These are phyloP conservation scores for Poeciliopsis turrubarensis DNA, from an alignment of 2,113 vertebrate species.

Conservation along the genomic window DNA sequence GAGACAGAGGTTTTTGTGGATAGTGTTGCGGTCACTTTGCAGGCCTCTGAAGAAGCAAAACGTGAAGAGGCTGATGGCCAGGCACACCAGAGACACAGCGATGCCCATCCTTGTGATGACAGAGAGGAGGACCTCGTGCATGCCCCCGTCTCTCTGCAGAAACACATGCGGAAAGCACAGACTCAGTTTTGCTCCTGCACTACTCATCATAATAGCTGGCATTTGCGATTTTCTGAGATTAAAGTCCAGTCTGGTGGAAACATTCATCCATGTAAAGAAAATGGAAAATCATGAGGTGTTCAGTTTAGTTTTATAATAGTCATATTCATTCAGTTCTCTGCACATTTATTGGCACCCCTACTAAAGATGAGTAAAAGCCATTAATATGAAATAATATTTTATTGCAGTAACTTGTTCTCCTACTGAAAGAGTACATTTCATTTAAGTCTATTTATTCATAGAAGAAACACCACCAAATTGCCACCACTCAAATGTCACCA, in stretches of 20 bases:
- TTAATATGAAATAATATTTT: not conserved
- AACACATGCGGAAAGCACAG: conserved; percentile 1
- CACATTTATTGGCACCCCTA: not conserved
- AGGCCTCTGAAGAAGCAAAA: conserved; percentile 98
- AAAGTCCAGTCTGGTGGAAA: conserved; percentile 5
- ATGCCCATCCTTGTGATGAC: conserved; percentile 97
- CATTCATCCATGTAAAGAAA: conserved; percentile 7
- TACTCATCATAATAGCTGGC: conserved; percentile 7
- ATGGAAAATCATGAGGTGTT: conserved; percentile 1
- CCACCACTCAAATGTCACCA: too few species aligned
- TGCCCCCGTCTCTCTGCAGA: conserved; percentile 86
- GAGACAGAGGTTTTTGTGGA: conserved; percentile 99
- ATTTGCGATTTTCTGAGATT: conserved; percentile 2
- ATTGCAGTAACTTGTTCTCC: not conserved
- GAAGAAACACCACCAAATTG: too few species aligned
- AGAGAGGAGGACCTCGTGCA: conserved; percentile 93
- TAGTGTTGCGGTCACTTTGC: conserved; percentile 97
- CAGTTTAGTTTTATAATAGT: not conserved
- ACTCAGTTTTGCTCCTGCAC: conserved; percentile 17
- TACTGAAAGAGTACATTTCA: not conserved
- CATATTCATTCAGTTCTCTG: not conserved
- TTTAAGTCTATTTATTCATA: too few species aligned
- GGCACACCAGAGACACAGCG: conserved; percentile 94
- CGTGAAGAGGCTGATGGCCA: conserved; percentile 97
- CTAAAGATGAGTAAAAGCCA: too few species aligned